Evolutionary conservation across 2,888 invertebrate genomes (phyloP).

Genomic region (Dicyrtoma fusca): DNA sequence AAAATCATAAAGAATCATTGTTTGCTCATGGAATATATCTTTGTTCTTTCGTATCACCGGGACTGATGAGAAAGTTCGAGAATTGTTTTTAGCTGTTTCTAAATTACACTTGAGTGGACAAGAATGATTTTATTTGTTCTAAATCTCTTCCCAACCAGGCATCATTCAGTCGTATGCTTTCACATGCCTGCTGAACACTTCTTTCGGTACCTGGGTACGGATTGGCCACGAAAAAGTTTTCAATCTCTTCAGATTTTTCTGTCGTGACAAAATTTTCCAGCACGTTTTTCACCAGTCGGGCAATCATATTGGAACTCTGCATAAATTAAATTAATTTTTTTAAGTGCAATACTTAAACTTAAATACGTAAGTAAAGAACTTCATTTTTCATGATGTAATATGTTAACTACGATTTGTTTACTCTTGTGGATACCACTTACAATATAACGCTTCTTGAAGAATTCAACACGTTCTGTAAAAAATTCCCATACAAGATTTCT

Average conservation of each 20-base stretch:
- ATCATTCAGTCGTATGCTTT: constrained; percentile 62
- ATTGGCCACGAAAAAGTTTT: constrained; percentile 60
- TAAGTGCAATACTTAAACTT: too few relatives aligned
- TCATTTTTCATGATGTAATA: too few relatives aligned
- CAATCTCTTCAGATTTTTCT: constrained; percentile 61
- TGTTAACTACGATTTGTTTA: too few relatives aligned
- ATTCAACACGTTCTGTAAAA: constrained; percentile 78
- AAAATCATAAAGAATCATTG: too few relatives aligned
- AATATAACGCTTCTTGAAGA: constrained; percentile 76
- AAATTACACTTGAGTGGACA: not conserved
- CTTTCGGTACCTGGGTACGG: constrained; percentile 61
- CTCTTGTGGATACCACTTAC: constrained; percentile 62
- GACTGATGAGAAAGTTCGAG: too few relatives aligned
- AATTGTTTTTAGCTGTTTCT: too few relatives aligned
- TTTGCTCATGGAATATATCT: too few relatives aligned
- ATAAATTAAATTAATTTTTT: too few relatives aligned
- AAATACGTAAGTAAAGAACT: too few relatives aligned
- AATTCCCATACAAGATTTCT: constrained; percentile 88
- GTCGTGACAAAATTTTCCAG: constrained; percentile 61
- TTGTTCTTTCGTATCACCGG: too few relatives aligned
- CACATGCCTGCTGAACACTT: constrained; percentile 61
- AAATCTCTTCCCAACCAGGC: constrained; percentile 59
- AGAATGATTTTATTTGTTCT: constrained; percentile 9
- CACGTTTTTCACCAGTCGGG: constrained; percentile 64
- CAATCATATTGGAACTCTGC: constrained; percentile 63